Conservation (phyloP, 2,113 vertebrate genomes). For the Chionomys nivalis region DNA sequence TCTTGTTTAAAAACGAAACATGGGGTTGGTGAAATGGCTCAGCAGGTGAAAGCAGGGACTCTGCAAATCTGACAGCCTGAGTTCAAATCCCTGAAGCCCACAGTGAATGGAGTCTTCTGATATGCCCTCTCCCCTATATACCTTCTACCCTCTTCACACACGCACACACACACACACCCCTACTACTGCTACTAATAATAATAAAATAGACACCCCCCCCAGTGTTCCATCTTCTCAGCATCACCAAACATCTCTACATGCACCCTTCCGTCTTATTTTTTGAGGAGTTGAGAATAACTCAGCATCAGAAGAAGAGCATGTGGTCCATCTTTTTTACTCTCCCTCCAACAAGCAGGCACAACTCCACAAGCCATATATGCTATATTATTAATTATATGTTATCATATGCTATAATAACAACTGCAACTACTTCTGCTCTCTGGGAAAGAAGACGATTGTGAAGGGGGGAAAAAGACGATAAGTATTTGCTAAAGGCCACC, state of each 20-base stretch:
- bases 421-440: background rate
- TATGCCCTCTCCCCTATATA: background rate
- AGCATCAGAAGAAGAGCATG: background rate
- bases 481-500: slow-evolving; percentile 56
- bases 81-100: background rate
- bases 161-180: background rate
- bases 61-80: background rate
- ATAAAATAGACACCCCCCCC: background rate
- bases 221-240: background rate
- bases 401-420: slow-evolving; percentile 9
- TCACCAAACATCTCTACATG: background rate
- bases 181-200: background rate
- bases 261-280: slow-evolving; percentile 2
- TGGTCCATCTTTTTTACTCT: background rate
- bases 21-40: background rate
- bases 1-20: background rate
- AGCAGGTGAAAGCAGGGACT: background rate
- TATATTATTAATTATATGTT: background rate
- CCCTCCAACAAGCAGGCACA: slow-evolving; percentile 24
- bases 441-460: slow-evolving; percentile 55
- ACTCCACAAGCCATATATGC: background rate
- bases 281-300: background rate
- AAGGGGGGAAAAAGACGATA: slow-evolving; percentile 57
- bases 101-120: background rate
- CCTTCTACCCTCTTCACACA: background rate